These are phyloP conservation scores for Metellina segmentata DNA, from an alignment of 2,888 invertebrate species.

Conservation along the genomic window DNA sequence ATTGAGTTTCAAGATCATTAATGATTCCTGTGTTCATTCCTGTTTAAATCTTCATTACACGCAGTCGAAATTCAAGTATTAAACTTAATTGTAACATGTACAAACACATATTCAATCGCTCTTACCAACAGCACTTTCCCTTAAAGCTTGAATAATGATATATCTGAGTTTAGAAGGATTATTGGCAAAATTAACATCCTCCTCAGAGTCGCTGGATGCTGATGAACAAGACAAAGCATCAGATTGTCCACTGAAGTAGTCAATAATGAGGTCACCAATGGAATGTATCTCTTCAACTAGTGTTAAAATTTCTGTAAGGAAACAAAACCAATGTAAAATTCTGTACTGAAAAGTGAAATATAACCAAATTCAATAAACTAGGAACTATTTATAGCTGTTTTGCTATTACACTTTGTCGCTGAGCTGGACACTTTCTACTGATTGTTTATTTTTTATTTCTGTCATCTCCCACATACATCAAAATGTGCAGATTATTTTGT, in stretches of 20 bases:
- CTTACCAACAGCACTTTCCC: conserved; percentile 85
- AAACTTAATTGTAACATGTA: background rate
- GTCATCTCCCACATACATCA: too few species aligned
- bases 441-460: too few species aligned
- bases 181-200: conserved; percentile 60
- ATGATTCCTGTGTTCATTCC: too few species aligned
- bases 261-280: conserved; percentile 85
- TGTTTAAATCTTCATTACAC: too few species aligned
- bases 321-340: background rate
- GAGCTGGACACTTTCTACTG: too few species aligned
- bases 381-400: background rate
- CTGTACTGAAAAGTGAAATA: background rate
- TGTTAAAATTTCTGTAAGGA: conserved; percentile 84
- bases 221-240: conserved; percentile 60
- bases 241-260: conserved; percentile 83
- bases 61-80: too few species aligned
- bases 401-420: background rate
- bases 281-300: conserved; percentile 86
- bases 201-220: conserved; percentile 68
- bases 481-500: too few species aligned
- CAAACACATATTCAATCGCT: background rate
- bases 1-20: too few species aligned
- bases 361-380: background rate
- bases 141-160: conserved; percentile 85
- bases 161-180: conserved; percentile 85